Evolutionary conservation across 2,113 vertebrate species (phyloP).

Genomic region (Diphyllodes magnificus): DNA sequence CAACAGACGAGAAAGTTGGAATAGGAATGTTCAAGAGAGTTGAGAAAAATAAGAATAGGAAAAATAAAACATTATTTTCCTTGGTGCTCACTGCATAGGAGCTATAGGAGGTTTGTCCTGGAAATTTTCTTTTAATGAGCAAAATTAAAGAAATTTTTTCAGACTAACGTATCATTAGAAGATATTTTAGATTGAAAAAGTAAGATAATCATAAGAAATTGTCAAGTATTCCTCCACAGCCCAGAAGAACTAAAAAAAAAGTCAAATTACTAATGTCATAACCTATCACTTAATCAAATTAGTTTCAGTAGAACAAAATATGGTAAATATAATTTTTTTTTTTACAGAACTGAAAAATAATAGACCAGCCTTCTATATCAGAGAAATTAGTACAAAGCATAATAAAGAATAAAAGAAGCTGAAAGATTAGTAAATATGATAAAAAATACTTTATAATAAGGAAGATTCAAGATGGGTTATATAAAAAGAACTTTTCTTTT

Average conservation of each 20-base stretch:
- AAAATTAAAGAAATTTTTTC: background rate
- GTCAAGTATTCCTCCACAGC: background rate
- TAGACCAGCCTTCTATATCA: background rate
- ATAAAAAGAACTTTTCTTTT: background rate
- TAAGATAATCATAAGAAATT: background rate
- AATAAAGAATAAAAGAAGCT: background rate
- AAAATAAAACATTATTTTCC: background rate
- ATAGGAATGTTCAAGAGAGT: background rate
- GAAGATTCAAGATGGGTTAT: background rate
- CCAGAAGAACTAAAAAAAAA: background rate
- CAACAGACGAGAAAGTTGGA: background rate
- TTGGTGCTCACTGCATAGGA: background rate
- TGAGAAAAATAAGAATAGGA: background rate
- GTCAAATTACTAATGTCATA: background rate
- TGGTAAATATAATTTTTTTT: background rate
- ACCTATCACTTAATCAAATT: background rate
- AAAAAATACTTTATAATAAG: background rate
- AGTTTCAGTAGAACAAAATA: background rate
- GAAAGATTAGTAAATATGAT: background rate
- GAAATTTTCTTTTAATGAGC: background rate
- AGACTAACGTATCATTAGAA: background rate
- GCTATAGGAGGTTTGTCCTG: rapidly evolving
- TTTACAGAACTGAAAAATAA: background rate
- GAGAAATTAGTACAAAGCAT: background rate
- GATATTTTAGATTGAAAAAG: background rate